Evolutionary conservation across 2,888 invertebrate species (phyloP), one percentile per base, ranked within the genome.

Genomic region (Ethmia dodecea): DNA sequence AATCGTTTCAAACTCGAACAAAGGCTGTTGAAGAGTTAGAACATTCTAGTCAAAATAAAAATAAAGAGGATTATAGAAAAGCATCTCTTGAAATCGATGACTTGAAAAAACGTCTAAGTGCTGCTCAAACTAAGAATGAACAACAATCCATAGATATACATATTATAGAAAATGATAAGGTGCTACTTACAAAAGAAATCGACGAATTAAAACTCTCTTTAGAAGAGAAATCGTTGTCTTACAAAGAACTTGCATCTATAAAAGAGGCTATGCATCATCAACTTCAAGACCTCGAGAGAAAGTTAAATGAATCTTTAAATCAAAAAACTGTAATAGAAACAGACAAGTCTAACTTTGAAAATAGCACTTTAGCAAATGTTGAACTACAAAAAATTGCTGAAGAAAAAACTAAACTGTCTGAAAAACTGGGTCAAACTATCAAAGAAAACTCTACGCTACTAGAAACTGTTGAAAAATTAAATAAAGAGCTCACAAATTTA

Each of bases 121-220:
- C 60, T 4, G 52, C 71, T 6, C 75, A 77, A 49, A 68, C 79
- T 20, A 83, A 80, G 51, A 76, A 86, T 36, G 86, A 87, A 45
- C 86, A 86, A 44, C 62, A 86, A 3, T 74, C 84, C 18, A 88
- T 88, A 49, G 79, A 89, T 45, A 72, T 87, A 30, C 84, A 84
- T 42, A 87, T 88, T 37, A 51, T 86, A 28, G 83, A 83, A 60
- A 88, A 88, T 52, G 84, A 87, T 43, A 88, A 87, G 56, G 79
- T 84, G 3, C 60, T 86, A 30, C 55, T 86, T 26, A 75, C 72
- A 5, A 76, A 81, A 48, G 72, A 86, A 54, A 56, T 86, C 1
- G 74, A 79, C 48, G 84, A 86, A 29, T 56, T 88, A 13, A 80
- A 76, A 47, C 62, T 71, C 25, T 59, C 65, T 3, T 55, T 83